phyloP scores from a whole-genome alignment of 2,888 invertebrate genomes.

The Cerceris ruficornis region DNA sequence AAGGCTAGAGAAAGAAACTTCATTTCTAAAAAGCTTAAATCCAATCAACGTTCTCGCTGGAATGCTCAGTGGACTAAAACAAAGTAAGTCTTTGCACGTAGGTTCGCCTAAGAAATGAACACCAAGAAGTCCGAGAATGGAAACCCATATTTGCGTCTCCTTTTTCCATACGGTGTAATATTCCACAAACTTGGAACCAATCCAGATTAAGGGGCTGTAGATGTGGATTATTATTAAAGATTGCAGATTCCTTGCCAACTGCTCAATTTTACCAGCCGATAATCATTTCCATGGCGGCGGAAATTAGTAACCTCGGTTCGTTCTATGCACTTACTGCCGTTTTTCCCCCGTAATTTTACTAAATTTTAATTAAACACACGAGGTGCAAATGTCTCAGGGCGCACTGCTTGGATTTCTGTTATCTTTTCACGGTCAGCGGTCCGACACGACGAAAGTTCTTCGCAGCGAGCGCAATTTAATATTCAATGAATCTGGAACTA shows the following conservation, averaged over 20 bases:
- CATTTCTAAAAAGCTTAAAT: no score
- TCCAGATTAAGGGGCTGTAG: conserved; percentile 48
- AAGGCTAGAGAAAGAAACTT: no score
- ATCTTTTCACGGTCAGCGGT: not conserved
- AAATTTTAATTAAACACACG: no score
- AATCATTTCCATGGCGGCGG: not conserved
- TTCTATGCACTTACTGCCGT: no score
- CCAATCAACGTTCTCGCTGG: conserved; percentile 7
- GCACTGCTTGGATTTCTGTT: not conserved
- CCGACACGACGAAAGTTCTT: not conserved
- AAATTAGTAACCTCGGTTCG: no score
- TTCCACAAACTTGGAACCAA: conserved; percentile 50
- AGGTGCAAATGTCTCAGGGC: no score
- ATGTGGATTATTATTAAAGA: conserved; percentile 50
- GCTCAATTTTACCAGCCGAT: not conserved
- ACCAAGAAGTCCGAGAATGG: conserved; percentile 1
- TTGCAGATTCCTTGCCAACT: conserved; percentile 15
- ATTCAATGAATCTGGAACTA: conserved; percentile 53
- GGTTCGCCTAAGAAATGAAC: not conserved
- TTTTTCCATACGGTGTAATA: conserved; percentile 33
- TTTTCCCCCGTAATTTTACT: no score
- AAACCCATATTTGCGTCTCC: conserved; percentile 2
- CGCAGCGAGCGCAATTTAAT: conserved; percentile 38
- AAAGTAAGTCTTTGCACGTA: not conserved
- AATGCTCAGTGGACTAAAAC: not conserved